phyloP scores from a whole-genome alignment of 2,888 invertebrate genomes.

The Sipha maydis region DNA sequence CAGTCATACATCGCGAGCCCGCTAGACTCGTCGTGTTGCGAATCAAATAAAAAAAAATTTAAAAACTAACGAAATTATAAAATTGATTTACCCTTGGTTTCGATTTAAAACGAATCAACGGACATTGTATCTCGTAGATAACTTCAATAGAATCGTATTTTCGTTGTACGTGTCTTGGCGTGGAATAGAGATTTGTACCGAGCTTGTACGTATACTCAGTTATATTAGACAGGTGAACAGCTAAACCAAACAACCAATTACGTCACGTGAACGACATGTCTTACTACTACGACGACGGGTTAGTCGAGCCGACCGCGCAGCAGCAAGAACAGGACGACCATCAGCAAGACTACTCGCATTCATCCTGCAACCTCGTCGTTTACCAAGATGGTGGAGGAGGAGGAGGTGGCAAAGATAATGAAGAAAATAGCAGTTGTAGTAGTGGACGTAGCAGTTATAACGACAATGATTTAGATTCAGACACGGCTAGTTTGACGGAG shows the following conservation, averaged over 20 bases:
- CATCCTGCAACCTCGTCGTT: not conserved
- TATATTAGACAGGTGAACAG: too few species aligned
- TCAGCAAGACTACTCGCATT: not conserved
- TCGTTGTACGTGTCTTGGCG: not conserved
- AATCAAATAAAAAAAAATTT: too few species aligned
- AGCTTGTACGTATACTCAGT: too few species aligned
- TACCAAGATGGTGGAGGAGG: slow-evolving; percentile 13
- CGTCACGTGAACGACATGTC: slow-evolving; percentile 2
- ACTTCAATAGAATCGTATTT: not conserved
- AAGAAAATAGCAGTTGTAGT: slow-evolving; percentile 25
- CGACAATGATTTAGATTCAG: not conserved
- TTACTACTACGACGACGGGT: not conserved
- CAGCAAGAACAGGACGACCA: not conserved
- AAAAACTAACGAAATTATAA: not conserved
- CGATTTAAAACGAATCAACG: too few species aligned
- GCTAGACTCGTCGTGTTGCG: not conserved
- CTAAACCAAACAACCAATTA: not conserved
- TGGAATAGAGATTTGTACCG: too few species aligned
- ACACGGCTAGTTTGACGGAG: not conserved
- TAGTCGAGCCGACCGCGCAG: not conserved
- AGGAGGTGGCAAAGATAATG: not conserved
- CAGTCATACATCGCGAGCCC: not conserved
- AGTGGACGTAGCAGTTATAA: not conserved
- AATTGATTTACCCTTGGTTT: not conserved
- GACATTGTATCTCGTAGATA: too few species aligned